Evolutionary conservation across 2,113 vertebrate species (phyloP).

Genomic region (Paramormyrops kingsleyae): DNA sequence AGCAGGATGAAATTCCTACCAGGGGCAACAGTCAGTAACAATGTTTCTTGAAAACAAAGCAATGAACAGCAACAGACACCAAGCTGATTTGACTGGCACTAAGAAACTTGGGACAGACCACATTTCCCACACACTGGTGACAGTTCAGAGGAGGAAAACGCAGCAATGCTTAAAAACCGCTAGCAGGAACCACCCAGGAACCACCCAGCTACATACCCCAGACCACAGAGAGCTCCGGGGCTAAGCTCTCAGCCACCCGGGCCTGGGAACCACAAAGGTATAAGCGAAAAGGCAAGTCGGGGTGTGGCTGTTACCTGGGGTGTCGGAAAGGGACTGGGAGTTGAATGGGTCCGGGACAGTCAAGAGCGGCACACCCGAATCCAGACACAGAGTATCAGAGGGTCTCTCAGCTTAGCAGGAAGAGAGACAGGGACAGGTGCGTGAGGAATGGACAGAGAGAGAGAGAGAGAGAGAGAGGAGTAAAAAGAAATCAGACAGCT

Average conservation of each 20-base stretch:
- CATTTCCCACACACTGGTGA: background rate
- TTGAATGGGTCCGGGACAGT: constrained; percentile 74
- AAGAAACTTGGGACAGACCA: background rate
- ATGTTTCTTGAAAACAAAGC: background rate
- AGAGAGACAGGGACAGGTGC: constrained; percentile 18
- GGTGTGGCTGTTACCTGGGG: constrained; percentile 65
- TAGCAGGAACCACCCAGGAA: background rate
- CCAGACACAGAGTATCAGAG: constrained; percentile 64
- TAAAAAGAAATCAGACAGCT: background rate
- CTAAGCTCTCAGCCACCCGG: background rate
- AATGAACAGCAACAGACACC: background rate
- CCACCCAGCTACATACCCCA: background rate
- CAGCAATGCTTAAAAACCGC: background rate
- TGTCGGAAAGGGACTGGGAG: constrained; percentile 70
- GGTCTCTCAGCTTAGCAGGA: constrained; percentile 64
- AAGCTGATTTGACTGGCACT: background rate
- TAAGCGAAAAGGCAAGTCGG: background rate
- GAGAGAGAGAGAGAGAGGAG: constrained; percentile 21
- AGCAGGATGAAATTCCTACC: background rate
- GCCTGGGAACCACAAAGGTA: background rate
- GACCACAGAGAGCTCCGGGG: background rate
- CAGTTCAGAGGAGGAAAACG: background rate
- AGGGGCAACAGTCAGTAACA: background rate
- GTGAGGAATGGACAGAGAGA: constrained; percentile 25
- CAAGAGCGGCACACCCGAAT: constrained; percentile 62